A percentile compares a stretch with the other conserved stretches of the same genome.
Conservation (phyloP, 1,140 invertebrate genomes). For the Leptopilina boulardi region DNA sequence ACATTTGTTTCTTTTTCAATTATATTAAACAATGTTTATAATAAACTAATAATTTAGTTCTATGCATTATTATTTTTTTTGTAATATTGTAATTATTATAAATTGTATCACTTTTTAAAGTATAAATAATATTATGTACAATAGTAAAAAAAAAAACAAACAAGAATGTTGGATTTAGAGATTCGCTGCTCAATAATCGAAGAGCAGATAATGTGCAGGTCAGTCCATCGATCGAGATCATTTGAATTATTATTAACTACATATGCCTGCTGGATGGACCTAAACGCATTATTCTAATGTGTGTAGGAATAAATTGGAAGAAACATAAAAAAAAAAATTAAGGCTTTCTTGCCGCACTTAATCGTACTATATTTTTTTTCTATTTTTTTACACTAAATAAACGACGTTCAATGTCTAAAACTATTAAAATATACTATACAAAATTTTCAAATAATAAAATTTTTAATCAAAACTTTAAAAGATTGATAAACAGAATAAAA, state of each 20-base stretch:
- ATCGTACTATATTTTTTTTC: neutral
- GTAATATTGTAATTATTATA: neutral
- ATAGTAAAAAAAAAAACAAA: neutral
- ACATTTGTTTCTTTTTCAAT: neutral
- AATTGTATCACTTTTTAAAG: neutral
- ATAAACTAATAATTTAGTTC: neutral
- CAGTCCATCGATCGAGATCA: slow-evolving; percentile 31
- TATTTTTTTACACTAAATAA: slow-evolving; percentile 25
- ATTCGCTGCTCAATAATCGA: slow-evolving; percentile 13
- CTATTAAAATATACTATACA: neutral
- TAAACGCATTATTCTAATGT: slow-evolving; percentile 5
- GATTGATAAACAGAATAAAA: neutral
- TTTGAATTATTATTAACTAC: slow-evolving; percentile 27
- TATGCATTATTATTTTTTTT: neutral
- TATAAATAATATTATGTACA: slow-evolving; percentile 28
- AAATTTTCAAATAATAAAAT: neutral
- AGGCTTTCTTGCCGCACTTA: neutral
- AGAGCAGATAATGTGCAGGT: slow-evolving; percentile 4
- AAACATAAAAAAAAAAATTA: slow-evolving; percentile 22
- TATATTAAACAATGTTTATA: neutral
- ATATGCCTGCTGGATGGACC: slow-evolving; percentile 16
- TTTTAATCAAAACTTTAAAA: neutral
- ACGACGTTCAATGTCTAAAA: neutral
- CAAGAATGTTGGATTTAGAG: neutral
- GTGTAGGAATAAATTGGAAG: neutral